A percentile compares a stretch with the other conserved stretches of the same genome.
Evolutionary conservation across 2,113 vertebrate genomes (phyloP).

Genomic region (Tretioscincus oriximinensis): DNA sequence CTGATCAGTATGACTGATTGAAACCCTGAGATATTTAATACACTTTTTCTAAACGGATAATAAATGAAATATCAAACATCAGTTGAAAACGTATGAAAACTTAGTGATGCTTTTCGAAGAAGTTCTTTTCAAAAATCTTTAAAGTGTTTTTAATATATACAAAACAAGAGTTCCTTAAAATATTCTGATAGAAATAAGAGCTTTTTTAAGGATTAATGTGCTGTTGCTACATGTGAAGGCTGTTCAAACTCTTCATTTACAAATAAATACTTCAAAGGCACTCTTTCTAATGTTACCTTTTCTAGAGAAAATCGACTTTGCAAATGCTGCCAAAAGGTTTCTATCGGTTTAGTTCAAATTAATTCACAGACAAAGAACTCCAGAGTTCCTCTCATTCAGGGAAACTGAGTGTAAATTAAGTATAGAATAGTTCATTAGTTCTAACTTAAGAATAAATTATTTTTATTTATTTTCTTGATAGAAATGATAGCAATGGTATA

Average conservation of each 20-base stretch:
- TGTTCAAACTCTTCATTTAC: not conserved
- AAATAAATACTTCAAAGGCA: not conserved
- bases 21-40: not conserved
- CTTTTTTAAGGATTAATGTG: not conserved
- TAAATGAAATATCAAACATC: not conserved
- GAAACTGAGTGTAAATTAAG: not conserved
- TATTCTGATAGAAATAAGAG: not conserved
- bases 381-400: not conserved
- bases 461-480: not conserved
- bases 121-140: not conserved
- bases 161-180: not conserved
- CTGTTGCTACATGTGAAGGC: not conserved
- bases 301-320: not conserved
- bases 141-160: not conserved
- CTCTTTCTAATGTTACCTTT: not conserved
- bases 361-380: not conserved
- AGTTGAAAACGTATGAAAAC: not conserved
- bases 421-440: not conserved
- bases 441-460: not conserved
- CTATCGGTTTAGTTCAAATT: not conserved
- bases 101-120: not conserved
- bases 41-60: not conserved
- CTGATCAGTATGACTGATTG: not conserved
- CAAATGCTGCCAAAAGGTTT: not conserved
- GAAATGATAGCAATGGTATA: not conserved